These are phyloP conservation scores for Calameuta idolon DNA, from an alignment of 2,888 invertebrate genomes.

Conservation along the genomic window DNA sequence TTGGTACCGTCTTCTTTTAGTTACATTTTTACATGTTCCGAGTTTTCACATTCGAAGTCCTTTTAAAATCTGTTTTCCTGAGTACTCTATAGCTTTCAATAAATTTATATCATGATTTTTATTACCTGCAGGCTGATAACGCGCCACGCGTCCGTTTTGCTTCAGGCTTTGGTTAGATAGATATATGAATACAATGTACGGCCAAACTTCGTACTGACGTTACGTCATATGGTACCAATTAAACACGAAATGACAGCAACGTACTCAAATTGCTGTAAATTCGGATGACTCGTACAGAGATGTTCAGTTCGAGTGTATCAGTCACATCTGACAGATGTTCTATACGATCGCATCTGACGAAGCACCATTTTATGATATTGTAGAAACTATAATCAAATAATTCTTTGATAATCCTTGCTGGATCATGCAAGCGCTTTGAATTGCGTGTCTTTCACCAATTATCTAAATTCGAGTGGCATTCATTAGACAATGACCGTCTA, in stretches of 20 bases:
- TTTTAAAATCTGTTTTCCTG: background rate
- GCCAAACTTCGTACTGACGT: conserved; percentile 6
- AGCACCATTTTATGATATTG: background rate
- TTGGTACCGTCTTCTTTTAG: background rate
- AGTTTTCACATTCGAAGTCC: background rate
- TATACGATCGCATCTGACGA: background rate
- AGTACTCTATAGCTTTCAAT: background rate
- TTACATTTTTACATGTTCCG: no score
- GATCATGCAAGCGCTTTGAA: background rate
- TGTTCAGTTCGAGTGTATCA: background rate
- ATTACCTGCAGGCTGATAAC: background rate
- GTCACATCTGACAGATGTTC: background rate
- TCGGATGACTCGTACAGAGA: background rate
- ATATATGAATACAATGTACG: conserved; percentile 32
- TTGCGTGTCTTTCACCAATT: background rate
- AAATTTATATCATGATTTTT: background rate
- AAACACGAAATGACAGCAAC: conserved; percentile 36
- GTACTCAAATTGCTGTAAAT: background rate
- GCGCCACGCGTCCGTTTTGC: conserved; percentile 33
- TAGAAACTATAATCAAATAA: background rate
- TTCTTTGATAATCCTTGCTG: background rate
- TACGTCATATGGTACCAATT: conserved; percentile 38
- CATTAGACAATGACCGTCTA: background rate
- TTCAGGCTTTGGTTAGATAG: conserved; percentile 27
- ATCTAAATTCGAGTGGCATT: background rate